Percentiles rank a stretch among this genome's conserved stretches.
Conservation (phyloP, 2,888 invertebrate genomes). For the Hyalella azteca region DNA sequence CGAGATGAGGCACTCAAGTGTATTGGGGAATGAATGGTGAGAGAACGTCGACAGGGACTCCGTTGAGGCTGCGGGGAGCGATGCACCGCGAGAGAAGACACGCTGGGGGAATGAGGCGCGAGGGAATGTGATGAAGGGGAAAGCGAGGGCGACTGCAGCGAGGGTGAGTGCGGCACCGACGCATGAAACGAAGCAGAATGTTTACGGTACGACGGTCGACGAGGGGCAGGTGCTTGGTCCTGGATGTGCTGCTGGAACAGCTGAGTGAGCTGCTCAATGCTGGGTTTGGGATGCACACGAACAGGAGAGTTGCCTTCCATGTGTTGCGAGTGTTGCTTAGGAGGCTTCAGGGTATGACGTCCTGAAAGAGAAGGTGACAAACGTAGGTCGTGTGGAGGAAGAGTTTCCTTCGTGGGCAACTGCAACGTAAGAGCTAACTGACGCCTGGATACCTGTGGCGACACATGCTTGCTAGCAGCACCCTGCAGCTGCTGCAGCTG, state of each 20-base stretch:
- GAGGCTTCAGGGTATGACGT: conserved; percentile 9
- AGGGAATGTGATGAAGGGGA: background rate
- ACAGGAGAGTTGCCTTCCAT: background rate
- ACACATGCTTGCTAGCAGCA: background rate
- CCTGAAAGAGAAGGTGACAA: conserved; percentile 6
- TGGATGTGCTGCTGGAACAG: conserved; percentile 32
- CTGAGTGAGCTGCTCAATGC: conserved; percentile 25
- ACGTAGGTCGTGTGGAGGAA: background rate
- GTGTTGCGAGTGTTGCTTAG: conserved; percentile 1
- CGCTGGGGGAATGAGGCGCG: background rate
- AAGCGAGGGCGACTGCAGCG: background rate
- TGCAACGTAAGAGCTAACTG: conserved; percentile 18
- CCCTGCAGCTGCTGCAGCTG: conserved; percentile 19
- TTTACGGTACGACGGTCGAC: background rate
- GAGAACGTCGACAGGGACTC: background rate
- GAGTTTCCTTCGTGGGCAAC: conserved; percentile 11
- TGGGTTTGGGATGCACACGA: conserved; percentile 18
- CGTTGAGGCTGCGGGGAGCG: conserved; percentile 27
- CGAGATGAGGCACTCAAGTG: conserved; percentile 1
- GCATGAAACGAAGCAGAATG: background rate
- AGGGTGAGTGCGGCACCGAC: conserved; percentile 15
- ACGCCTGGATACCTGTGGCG: background rate
- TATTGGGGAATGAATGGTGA: background rate
- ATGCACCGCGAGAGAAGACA: background rate
- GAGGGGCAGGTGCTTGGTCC: background rate